Evolutionary conservation across 2,113 vertebrate species (phyloP).

Genomic region (Parus major): DNA sequence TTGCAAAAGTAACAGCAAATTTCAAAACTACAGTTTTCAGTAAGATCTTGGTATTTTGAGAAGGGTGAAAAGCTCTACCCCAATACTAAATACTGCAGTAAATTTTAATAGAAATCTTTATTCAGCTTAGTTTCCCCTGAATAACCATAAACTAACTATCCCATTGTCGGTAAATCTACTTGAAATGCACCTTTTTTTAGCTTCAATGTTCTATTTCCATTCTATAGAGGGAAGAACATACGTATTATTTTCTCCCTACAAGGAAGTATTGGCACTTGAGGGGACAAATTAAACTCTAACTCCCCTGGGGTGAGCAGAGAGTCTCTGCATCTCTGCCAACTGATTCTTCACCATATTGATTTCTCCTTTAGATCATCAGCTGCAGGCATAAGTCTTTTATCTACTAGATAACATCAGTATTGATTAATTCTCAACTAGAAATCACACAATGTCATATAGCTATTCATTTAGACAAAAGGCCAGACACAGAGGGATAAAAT

Average conservation of each 20-base stretch:
- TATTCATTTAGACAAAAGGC: conserved; percentile 37
- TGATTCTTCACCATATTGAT: conserved; percentile 23
- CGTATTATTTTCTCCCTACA: background rate
- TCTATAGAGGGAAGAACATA: background rate
- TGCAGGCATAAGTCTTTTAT: conserved; percentile 1
- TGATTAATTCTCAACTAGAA: conserved; percentile 34
- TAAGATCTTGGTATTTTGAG: background rate
- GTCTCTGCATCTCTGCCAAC: background rate
- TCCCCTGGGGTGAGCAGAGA: background rate
- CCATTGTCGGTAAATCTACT: background rate
- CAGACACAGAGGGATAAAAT: background rate
- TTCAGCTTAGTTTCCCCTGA: background rate
- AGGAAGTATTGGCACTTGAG: background rate
- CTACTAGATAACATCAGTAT: conserved; percentile 23
- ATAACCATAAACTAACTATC: background rate
- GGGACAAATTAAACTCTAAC: background rate
- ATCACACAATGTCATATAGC: background rate
- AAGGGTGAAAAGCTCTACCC: background rate
- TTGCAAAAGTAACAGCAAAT: background rate
- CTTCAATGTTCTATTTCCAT: background rate
- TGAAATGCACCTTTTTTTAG: background rate
- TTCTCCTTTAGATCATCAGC: conserved; percentile 47
- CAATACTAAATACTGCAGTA: background rate
- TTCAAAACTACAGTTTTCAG: background rate
- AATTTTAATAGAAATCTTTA: background rate